Evolutionary conservation across 2,113 vertebrate species (phyloP).

Genomic region (Phycodurus eques): DNA sequence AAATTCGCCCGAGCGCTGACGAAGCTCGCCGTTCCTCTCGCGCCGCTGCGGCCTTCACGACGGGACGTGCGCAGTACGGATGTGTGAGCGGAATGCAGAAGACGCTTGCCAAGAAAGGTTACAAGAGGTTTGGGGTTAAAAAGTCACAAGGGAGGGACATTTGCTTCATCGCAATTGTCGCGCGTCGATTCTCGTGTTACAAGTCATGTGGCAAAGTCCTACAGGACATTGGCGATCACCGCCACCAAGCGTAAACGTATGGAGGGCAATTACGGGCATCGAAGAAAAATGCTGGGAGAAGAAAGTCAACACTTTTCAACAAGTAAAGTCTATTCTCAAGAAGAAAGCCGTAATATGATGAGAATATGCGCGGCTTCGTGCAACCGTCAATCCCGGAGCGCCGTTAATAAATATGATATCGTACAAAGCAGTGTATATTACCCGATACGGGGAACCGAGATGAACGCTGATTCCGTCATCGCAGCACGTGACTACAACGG

Average conservation of each 20-base stretch:
- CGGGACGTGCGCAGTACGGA: slow-evolving; percentile 34
- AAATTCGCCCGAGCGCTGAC: slow-evolving; percentile 75
- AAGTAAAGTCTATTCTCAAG: too few relatives aligned
- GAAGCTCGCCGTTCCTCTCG: slow-evolving; percentile 59
- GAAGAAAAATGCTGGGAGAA: too few relatives aligned
- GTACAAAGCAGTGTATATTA: too few relatives aligned
- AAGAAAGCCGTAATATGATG: too few relatives aligned
- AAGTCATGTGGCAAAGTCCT: not conserved
- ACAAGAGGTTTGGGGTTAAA: not conserved
- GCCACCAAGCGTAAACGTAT: not conserved
- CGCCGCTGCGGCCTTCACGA: slow-evolving; percentile 64
- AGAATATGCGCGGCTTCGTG: too few relatives aligned
- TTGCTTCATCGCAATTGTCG: slow-evolving; percentile 13
- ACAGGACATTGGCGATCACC: not conserved
- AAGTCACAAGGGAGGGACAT: not conserved
- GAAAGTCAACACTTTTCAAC: too few relatives aligned
- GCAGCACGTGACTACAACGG: too few relatives aligned
- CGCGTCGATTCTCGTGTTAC: not conserved
- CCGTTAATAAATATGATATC: too few relatives aligned
- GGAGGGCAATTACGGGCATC: not conserved
- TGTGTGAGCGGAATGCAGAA: slow-evolving; percentile 2
- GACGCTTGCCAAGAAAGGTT: not conserved
- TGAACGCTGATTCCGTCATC: too few relatives aligned
- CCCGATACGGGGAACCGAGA: too few relatives aligned
- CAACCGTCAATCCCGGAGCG: too few relatives aligned